A percentile compares a stretch with the other conserved stretches of the same genome.
Evolutionary conservation across 2,888 invertebrate species (phyloP).

Genomic region (Dugesia japonica): DNA sequence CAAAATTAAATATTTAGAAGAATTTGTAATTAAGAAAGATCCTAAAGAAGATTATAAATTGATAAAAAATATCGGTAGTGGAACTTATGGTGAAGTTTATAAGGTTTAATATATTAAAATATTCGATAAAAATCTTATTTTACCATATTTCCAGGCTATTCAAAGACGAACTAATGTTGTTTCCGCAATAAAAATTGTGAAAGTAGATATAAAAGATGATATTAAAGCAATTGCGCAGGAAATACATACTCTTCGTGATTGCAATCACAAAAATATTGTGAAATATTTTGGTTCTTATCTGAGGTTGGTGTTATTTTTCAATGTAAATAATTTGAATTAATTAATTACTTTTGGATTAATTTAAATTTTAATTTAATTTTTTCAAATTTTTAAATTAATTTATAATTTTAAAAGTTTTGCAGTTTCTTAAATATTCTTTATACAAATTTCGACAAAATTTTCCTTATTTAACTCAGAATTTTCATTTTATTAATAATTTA

Average conservation of each 20-base stretch:
- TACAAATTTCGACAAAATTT: no score
- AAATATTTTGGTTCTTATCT: slow-evolving; percentile 93
- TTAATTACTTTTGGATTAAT: no score
- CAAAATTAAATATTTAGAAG: slow-evolving; percentile 28
- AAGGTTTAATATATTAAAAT: no score
- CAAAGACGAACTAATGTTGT: slow-evolving; percentile 12
- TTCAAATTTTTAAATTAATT: no score
- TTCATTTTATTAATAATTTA: no score
- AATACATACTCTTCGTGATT: slow-evolving; percentile 53
- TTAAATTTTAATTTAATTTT: no score
- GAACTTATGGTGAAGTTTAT: slow-evolving; percentile 98
- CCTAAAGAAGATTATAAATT: slow-evolving; percentile 31
- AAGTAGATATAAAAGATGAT: slow-evolving; percentile 35
- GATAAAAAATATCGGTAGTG: slow-evolving; percentile 66
- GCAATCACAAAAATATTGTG: slow-evolving; percentile 85
- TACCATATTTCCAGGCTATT: slow-evolving; percentile 31
- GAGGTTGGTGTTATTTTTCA: slow-evolving; percentile 37
- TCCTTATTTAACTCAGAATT: no score
- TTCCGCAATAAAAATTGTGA: slow-evolving; percentile 33
- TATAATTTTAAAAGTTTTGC: no score
- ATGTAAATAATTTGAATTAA: no score
- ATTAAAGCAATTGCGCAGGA: slow-evolving; percentile 32
- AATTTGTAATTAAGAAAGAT: slow-evolving; percentile 28
- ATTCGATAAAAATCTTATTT: no score
- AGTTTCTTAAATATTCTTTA: no score